Evolutionary conservation across 2,888 invertebrate genomes (phyloP).

Genomic region (Electrophaes corylata): DNA sequence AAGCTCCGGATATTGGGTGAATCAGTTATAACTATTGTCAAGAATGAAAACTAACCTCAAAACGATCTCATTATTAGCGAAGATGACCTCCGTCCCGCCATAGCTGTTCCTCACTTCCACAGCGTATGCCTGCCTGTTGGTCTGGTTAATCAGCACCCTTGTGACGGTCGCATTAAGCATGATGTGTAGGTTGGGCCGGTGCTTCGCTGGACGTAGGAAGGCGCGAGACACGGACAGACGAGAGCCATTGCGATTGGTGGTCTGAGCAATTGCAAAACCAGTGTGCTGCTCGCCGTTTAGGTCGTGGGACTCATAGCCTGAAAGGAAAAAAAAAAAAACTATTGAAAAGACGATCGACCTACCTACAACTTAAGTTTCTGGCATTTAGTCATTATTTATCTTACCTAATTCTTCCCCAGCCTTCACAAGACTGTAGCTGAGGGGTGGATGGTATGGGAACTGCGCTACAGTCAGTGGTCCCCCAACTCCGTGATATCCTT

Average conservation of each 20-base stretch:
- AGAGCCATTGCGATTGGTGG: constrained; percentile 93
- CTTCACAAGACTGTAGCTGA: constrained; percentile 90
- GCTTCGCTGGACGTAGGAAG: constrained; percentile 90
- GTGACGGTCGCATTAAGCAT: constrained; percentile 93
- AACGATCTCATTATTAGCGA: constrained; percentile 88
- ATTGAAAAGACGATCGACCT: neutral
- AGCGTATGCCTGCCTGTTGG: constrained; percentile 89
- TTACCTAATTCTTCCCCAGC: constrained; percentile 91
- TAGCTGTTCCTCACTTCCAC: constrained; percentile 87
- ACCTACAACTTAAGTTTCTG: neutral
- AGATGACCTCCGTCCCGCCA: constrained; percentile 83
- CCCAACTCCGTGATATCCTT: constrained; percentile 90
- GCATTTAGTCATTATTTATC: constrained; percentile 13
- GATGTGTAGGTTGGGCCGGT: constrained; percentile 91
- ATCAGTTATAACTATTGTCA: neutral
- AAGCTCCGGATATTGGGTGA: neutral
- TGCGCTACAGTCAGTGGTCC: constrained; percentile 91
- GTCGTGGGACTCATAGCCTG: constrained; percentile 90
- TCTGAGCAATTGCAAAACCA: constrained; percentile 95
- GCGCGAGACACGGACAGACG: constrained; percentile 92
- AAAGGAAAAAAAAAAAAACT: neutral
- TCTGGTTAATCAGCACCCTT: constrained; percentile 89
- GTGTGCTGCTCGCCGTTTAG: constrained; percentile 92
- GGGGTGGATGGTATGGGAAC: constrained; percentile 94
- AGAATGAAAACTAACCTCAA: constrained; percentile 69